phyloP scores from a whole-genome alignment of 2,113 vertebrate genomes.

The Cranoglanis bouderius region DNA sequence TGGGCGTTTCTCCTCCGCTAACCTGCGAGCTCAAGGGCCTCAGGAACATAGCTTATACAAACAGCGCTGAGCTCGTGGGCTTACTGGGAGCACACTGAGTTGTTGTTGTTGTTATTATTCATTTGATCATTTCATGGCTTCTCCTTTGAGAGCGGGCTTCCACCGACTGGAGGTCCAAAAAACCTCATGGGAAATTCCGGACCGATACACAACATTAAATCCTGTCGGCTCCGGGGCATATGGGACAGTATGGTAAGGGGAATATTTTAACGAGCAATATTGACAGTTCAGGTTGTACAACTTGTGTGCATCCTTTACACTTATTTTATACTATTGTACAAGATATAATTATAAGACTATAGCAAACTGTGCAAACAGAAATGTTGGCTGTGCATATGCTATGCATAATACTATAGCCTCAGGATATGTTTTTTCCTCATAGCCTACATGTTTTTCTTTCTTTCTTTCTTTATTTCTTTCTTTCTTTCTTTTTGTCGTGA shows the following conservation, averaged over 20 bases:
- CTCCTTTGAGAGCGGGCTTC: conserved; percentile 66
- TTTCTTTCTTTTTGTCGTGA: background rate
- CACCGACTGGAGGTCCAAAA: conserved; percentile 73
- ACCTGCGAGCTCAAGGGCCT: conserved; percentile 18
- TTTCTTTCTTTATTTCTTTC: background rate
- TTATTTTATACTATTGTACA: background rate
- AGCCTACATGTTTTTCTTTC: background rate
- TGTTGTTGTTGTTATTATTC: background rate
- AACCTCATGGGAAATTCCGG: conserved; percentile 75
- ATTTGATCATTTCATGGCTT: conserved; percentile 40
- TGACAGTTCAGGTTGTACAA: background rate
- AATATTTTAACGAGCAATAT: background rate
- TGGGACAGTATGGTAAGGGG: conserved; percentile 77
- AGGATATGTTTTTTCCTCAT: background rate
- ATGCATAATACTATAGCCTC: background rate
- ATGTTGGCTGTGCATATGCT: background rate
- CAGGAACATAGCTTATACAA: background rate
- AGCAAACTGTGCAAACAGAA: background rate
- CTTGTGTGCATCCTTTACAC: background rate
- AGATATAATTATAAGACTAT: background rate
- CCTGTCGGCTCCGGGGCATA: conserved; percentile 76
- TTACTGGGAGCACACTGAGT: background rate
- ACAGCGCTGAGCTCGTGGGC: background rate
- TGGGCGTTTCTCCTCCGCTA: conserved; percentile 43
- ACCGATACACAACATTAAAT: conserved; percentile 66